Evolutionary conservation across 2,888 invertebrate genomes (phyloP).

Genomic region (Xylophagus ater): DNA sequence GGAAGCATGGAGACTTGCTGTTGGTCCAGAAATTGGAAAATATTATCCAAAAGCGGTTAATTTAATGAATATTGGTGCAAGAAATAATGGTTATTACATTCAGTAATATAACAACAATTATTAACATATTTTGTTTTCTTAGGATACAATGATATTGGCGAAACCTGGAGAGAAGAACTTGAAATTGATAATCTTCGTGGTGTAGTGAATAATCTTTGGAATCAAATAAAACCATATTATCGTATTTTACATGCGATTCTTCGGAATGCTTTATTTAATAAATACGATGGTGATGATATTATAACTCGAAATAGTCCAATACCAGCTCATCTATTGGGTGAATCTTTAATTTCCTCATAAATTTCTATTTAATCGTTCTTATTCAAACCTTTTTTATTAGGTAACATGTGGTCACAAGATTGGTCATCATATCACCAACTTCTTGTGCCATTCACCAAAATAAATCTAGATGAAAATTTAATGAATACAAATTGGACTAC

Average conservation of each 20-base stretch:
- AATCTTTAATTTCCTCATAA: slow-evolving; percentile 9
- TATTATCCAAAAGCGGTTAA: slow-evolving; percentile 44
- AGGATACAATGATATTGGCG: slow-evolving; percentile 55
- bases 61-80: slow-evolving; percentile 52
- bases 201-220: slow-evolving; percentile 44
- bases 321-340: slow-evolving; percentile 59
- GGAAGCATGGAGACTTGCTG: slow-evolving; percentile 53
- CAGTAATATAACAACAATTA: neutral
- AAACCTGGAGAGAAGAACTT: slow-evolving; percentile 52
- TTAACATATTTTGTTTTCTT: slow-evolving; percentile 10
- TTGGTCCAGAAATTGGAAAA: slow-evolving; percentile 46
- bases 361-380: neutral
- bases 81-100: slow-evolving; percentile 45
- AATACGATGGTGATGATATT: slow-evolving; percentile 43
- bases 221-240: slow-evolving; percentile 52
- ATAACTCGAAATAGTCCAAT: slow-evolving; percentile 50
- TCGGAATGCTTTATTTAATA: slow-evolving; percentile 44
- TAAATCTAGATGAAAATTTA: slow-evolving; percentile 45
- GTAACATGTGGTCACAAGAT: slow-evolving; percentile 60
- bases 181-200: slow-evolving; percentile 48
- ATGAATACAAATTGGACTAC: slow-evolving; percentile 45
- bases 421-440: slow-evolving; percentile 51
- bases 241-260: slow-evolving; percentile 60
- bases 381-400: slow-evolving; percentile 29
- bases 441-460: slow-evolving; percentile 41